These are phyloP conservation scores for Lasaia peninsularis DNA, from an alignment of 1,140 invertebrate species.

Conservation along the genomic window DNA sequence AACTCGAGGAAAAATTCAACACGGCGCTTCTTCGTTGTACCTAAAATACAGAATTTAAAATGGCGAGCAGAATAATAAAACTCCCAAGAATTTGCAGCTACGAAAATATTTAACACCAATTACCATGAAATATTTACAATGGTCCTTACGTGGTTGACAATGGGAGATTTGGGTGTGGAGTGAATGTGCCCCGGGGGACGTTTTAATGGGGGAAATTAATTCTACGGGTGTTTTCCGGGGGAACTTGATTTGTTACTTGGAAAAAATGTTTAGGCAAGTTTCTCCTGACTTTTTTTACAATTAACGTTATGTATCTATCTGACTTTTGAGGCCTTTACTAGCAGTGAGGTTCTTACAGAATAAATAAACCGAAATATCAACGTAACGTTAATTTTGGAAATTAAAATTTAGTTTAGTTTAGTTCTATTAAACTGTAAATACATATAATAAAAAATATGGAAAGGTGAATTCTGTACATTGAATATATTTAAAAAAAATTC, in stretches of 20 bases:
- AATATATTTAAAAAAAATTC: too few relatives aligned
- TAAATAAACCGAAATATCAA: too few relatives aligned
- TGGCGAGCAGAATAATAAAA: neutral
- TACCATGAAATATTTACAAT: slow-evolving; percentile 9
- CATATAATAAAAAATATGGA: too few relatives aligned
- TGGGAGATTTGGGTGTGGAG: neutral
- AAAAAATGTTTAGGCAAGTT: neutral
- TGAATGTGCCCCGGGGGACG: neutral
- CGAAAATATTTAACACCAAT: neutral
- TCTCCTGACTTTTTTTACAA: too few relatives aligned
- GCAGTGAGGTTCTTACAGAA: too few relatives aligned
- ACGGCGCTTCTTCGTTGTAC: neutral
- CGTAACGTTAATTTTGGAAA: too few relatives aligned
- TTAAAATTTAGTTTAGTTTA: too few relatives aligned
- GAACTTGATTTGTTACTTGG: neutral
- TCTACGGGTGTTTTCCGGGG: neutral
- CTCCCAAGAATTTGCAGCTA: neutral
- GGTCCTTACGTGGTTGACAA: slow-evolving; percentile 8
- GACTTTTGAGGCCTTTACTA: too few relatives aligned
- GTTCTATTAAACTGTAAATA: too few relatives aligned
- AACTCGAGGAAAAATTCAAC: too few relatives aligned
- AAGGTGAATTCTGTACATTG: too few relatives aligned
- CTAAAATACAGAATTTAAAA: neutral
- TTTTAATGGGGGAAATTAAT: slow-evolving; percentile 14
- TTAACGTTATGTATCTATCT: too few relatives aligned